These are phyloP conservation scores for Lepus timidus DNA, from an alignment of 2,113 vertebrate genomes.

Conservation along the genomic window DNA sequence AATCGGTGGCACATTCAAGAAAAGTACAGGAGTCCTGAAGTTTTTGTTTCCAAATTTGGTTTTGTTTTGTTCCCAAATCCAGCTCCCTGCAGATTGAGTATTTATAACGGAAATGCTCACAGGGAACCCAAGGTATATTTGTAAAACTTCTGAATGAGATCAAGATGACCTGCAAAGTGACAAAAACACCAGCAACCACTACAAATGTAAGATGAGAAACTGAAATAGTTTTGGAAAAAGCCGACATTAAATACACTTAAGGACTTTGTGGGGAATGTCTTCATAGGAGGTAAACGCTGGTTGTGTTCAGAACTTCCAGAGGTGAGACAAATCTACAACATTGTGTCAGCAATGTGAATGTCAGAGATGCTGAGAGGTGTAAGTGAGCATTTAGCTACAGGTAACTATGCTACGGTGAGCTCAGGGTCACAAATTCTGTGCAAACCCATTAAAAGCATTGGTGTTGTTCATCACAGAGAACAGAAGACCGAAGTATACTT, in stretches of 20 bases:
- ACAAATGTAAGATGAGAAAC: not conserved
- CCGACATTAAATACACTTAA: not conserved
- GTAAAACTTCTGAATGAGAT: not conserved
- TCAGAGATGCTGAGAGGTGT: not conserved
- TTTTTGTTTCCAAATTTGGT: conserved; percentile 4
- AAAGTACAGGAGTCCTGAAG: not conserved
- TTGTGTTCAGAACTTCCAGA: not conserved
- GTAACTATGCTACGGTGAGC: not conserved
- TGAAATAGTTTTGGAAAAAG: conserved; percentile 16
- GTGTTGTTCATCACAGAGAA: conserved; percentile 24
- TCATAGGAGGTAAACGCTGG: not conserved
- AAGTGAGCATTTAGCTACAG: not conserved
- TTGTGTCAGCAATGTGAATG: not conserved
- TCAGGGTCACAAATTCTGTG: not conserved
- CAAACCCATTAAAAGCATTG: not conserved
- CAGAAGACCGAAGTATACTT: not conserved
- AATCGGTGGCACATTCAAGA: not conserved
- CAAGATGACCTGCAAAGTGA: not conserved
- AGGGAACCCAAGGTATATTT: not conserved
- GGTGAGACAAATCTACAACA: not conserved
- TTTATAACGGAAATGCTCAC: not conserved
- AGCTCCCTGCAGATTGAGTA: not conserved
- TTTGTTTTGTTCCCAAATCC: not conserved
- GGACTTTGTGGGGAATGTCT: not conserved
- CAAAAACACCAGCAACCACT: not conserved